phyloP scores from a whole-genome alignment of 2,113 vertebrate genomes.

The Oreochromis spilurus region DNA sequence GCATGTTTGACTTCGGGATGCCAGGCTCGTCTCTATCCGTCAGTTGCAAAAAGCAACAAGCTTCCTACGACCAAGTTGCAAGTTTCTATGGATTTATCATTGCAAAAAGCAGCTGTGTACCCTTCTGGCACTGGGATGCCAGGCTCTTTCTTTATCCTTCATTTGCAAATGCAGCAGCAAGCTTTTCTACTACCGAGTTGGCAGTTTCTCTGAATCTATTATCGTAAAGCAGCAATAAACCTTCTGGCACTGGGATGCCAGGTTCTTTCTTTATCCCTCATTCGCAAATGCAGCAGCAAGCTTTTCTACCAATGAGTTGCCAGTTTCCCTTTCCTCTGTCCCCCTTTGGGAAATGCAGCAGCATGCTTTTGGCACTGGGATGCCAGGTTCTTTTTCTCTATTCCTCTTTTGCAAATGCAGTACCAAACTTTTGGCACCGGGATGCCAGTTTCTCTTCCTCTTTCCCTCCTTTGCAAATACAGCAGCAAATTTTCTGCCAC shows the following conservation, averaged over 20 bases:
- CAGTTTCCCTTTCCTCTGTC: neutral
- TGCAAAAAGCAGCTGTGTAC: neutral
- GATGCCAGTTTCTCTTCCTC: neutral
- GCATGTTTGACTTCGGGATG: neutral
- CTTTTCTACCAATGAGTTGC: neutral
- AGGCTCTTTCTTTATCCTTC: neutral
- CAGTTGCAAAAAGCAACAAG: neutral
- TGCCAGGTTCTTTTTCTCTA: neutral
- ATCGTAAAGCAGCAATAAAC: too few species aligned
- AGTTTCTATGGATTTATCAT: neutral
- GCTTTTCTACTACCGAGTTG: too few species aligned
- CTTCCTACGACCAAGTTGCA: neutral
- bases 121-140: neutral
- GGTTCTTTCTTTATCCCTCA: neutral
- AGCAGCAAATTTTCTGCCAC: neutral
- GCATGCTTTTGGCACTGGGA: neutral
- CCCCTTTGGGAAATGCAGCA: neutral
- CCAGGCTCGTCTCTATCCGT: neutral
- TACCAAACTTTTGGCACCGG: neutral
- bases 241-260: too few species aligned
- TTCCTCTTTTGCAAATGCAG: neutral
- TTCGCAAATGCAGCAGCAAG: neutral
- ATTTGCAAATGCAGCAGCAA: neutral
- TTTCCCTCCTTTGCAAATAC: neutral
- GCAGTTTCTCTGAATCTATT: too few species aligned